Conservation (phyloP, 2,797 vertebrate genomes). For the Danio jaintianensis region DNA sequence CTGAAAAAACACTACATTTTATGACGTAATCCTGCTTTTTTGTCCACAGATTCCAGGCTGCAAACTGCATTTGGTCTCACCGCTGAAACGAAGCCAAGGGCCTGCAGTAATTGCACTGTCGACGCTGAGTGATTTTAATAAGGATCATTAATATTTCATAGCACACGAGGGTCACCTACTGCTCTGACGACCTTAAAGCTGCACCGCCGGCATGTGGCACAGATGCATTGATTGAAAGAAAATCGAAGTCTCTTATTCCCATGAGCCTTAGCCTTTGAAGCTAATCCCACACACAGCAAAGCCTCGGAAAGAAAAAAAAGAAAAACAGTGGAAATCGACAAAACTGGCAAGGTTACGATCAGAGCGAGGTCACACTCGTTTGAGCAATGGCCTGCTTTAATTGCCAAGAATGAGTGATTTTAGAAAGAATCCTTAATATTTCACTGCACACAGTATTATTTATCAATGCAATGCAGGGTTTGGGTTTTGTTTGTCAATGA, state of each 20-base stretch:
- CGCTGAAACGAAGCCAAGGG: background rate
- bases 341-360: conserved; percentile 6
- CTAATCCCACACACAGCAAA: conserved; percentile 40
- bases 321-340: background rate
- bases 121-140: conserved; percentile 20
- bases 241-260: conserved; percentile 17
- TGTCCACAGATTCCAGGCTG: too few relatives aligned
- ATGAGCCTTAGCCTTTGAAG: conserved; percentile 17
- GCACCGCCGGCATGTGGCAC: conserved; percentile 12
- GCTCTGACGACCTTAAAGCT: conserved; percentile 24
- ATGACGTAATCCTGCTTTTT: too few relatives aligned
- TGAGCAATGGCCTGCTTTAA: too few relatives aligned
- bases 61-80: background rate
- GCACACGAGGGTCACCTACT: conserved; percentile 22
- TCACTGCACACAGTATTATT: too few relatives aligned
- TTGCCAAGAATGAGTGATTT: too few relatives aligned
- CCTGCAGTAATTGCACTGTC: conserved; percentile 7
- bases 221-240: conserved; percentile 29
- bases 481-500: too few relatives aligned
- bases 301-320: background rate
- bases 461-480: too few relatives aligned
- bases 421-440: too few relatives aligned
- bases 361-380: background rate
- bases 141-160: conserved; percentile 19
- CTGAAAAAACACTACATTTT: too few relatives aligned